Percentiles rank a stretch among this genome's conserved stretches.
phyloP scores from a whole-genome alignment of 1,140 invertebrate genomes.

The Oppia nitens region DNA sequence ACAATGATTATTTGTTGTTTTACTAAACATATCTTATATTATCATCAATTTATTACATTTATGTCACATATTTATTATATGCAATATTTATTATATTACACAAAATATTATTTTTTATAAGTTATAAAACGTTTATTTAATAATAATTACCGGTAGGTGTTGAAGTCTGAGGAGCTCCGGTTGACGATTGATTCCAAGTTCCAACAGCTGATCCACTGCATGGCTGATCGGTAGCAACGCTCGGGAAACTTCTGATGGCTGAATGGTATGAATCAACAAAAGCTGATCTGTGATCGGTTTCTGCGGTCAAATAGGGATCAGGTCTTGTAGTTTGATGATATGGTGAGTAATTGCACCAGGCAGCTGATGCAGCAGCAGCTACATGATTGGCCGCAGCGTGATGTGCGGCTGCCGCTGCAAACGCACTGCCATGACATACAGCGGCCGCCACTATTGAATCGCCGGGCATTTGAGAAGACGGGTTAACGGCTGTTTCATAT shows the following conservation, averaged over 20 bases:
- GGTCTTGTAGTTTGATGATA: background rate
- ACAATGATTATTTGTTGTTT: too few species aligned
- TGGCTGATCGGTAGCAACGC: background rate
- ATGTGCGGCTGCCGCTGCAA: constrained; percentile 7
- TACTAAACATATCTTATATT: too few species aligned
- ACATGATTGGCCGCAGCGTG: constrained; percentile 7
- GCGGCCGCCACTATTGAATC: constrained; percentile 10
- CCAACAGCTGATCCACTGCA: background rate
- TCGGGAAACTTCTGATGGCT: constrained; percentile 1
- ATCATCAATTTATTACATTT: too few species aligned
- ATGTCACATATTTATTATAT: too few species aligned
- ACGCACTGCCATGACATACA: constrained; percentile 9
- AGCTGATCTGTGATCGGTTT: background rate
- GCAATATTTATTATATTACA: too few species aligned
- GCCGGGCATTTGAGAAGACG: constrained; percentile 6
- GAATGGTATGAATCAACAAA: constrained; percentile 5
- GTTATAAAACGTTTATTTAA: background rate
- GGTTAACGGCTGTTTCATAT: constrained; percentile 8
- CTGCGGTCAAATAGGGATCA: constrained; percentile 2
- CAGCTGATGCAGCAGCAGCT: constrained; percentile 2
- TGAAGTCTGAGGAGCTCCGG: background rate
- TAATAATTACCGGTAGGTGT: background rate
- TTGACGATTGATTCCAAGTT: background rate
- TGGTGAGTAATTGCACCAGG: constrained; percentile 10
- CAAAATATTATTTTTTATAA: too few species aligned